Evolutionary conservation across 2,113 vertebrate species (phyloP), one percentile per base, ranked within the genome.

Genomic region (Crotalus horridus): DNA sequence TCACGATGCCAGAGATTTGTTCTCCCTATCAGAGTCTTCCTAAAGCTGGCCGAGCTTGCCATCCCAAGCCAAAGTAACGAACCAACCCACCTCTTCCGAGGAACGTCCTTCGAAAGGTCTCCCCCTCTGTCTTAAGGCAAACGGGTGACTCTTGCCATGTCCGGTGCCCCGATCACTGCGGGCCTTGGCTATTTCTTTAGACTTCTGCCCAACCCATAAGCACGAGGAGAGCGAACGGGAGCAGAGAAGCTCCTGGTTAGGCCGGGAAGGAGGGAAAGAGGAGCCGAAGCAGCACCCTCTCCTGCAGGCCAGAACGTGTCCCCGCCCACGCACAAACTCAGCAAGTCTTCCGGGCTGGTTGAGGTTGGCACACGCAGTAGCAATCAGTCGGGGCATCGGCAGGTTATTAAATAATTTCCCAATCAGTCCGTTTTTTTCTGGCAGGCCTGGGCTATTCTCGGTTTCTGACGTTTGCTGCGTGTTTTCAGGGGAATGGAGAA

Each of bases 1-100:
- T 96, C 96, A 95, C 93, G 96, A 92, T 64, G 48, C 43, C 87
- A 2, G 17, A 4, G 23, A 3, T 51, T 2, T 10, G 87, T 56
- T 33, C 13, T 29, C 87, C 13, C 20, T 3, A n/a, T 1, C 69
- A 2, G 15, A 48, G 86, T 26, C 85, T 26, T 11, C 3, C 33
- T 3, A 21, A 54, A 51, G 26, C 46, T 9, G 55, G 69, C 69
- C 1, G 10, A 23, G 8, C 13, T 23, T 24, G 54, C 64, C 43
- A 13, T 1, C 29, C 29, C 13, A 86, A 29, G 90, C 39, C 85
- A 0, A 53, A 26, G 24, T 17, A 26, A 5, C 64, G 0, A 7
- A 53, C 3, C 69, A 6, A 1, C 4, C 7, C n/a, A 13, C 4
- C 24, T 29, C 10, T 13, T 23, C 3, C 1, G 21, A 51, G 26